Evolutionary conservation across 1,140 invertebrate genomes (phyloP).

Genomic region (Eufriesea mexicana): DNA sequence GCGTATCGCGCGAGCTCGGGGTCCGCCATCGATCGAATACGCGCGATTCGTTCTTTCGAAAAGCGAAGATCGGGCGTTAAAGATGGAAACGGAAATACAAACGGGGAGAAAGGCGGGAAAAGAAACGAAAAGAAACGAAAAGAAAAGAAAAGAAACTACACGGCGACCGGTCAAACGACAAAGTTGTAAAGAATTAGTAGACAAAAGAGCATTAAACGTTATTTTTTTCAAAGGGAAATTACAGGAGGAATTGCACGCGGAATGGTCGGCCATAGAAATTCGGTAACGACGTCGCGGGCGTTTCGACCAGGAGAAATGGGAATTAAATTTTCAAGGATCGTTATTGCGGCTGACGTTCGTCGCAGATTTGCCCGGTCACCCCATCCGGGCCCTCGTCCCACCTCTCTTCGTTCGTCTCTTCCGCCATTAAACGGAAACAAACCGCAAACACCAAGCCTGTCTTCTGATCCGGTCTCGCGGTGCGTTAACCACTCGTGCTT

Average conservation of each 20-base stretch:
- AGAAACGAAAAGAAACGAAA: no score
- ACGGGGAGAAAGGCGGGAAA: no score
- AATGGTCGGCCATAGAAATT: constrained; percentile 23
- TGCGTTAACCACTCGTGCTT: background rate
- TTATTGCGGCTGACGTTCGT: constrained; percentile 10
- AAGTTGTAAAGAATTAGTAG: background rate
- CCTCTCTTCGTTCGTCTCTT: no score
- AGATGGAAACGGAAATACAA: no score
- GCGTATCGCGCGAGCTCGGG: background rate
- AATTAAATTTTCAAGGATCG: constrained; percentile 43
- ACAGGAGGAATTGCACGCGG: background rate
- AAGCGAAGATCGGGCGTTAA: no score
- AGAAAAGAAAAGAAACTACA: background rate
- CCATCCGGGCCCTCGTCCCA: background rate
- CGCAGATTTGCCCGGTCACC: background rate
- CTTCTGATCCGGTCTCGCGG: constrained; percentile 5
- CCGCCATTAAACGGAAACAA: constrained; percentile 20
- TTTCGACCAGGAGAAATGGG: constrained; percentile 11
- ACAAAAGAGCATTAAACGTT: background rate
- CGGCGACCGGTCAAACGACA: background rate
- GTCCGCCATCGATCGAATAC: background rate
- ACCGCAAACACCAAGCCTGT: background rate
- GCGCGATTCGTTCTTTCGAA: background rate
- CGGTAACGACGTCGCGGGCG: background rate
- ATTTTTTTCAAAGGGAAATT: background rate